Evolutionary conservation across 2,113 vertebrate species (phyloP).

Genomic region (Ginglymostoma cirratum): DNA sequence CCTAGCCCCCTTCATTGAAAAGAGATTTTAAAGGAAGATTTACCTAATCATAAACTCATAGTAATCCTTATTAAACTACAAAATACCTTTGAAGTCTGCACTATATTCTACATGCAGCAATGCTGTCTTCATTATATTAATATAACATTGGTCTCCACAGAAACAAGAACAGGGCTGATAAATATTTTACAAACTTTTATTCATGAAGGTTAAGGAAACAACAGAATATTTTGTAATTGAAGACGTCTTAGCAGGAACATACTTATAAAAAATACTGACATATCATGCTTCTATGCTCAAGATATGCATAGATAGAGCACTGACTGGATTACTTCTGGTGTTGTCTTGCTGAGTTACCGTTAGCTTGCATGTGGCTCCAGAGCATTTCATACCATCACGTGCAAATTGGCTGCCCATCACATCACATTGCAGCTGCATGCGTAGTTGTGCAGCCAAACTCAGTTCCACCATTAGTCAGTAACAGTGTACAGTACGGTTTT

Average conservation of each 20-base stretch:
- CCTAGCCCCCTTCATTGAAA: neutral
- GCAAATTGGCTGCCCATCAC: neutral
- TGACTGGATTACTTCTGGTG: neutral
- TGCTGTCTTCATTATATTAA: neutral
- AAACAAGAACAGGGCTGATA: neutral
- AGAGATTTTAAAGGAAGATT: neutral
- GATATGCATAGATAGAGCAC: neutral
- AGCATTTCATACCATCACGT: neutral
- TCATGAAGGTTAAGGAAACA: neutral
- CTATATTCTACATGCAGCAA: neutral
- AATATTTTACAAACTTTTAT: neutral
- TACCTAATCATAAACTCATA: neutral
- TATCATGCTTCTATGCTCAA: neutral
- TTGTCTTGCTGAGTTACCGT: neutral
- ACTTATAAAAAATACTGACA: neutral
- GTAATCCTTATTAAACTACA: neutral
- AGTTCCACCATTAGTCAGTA: neutral
- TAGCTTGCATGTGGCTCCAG: neutral
- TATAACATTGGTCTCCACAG: neutral
- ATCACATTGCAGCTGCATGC: neutral
- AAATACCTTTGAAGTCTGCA: neutral
- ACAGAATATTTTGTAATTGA: neutral
- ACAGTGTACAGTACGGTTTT: no score
- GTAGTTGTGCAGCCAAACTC: neutral
- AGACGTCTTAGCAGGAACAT: neutral